Conservation (phyloP, 2,888 invertebrate species). For the Eupithecia inturbata region DNA sequence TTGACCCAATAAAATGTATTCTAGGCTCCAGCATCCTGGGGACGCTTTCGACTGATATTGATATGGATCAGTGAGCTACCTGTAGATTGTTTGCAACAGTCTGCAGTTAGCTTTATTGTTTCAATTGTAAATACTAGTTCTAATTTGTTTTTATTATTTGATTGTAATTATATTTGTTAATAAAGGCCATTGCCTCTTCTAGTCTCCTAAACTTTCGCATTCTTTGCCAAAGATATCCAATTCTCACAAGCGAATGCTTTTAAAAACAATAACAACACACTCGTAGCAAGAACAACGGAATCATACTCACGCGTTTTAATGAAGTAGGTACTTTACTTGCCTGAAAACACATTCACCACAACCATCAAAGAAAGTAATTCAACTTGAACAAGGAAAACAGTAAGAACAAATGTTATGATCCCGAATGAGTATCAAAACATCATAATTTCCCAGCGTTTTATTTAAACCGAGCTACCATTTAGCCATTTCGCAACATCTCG, state of each 20-base stretch:
- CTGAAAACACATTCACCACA: conserved; percentile 18
- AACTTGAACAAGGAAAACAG: conserved; percentile 32
- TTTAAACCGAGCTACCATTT: conserved; percentile 39
- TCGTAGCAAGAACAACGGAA: not conserved
- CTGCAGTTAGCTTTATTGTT: too few relatives aligned
- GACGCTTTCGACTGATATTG: too few relatives aligned
- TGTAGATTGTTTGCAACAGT: too few relatives aligned
- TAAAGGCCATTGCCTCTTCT: too few relatives aligned
- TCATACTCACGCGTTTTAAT: not conserved
- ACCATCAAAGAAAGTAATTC: conserved; percentile 23
- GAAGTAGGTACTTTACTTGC: not conserved
- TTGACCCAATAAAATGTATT: not conserved
- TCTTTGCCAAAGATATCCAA: not conserved
- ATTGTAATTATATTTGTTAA: too few relatives aligned
- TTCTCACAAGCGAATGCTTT: not conserved
- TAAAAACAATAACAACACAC: not conserved
- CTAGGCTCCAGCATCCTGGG: too few relatives aligned
- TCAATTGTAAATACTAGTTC: too few relatives aligned
- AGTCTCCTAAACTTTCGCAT: not conserved
- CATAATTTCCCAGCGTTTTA: conserved; percentile 32
- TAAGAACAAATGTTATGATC: conserved; percentile 31
- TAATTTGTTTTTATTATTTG: too few relatives aligned
- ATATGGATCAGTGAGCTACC: too few relatives aligned
- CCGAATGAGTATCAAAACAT: conserved; percentile 34
- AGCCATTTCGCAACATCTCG: conserved; percentile 48